Conservation (phyloP, 1,140 invertebrate species). For the Chymomyza costata region DNA sequence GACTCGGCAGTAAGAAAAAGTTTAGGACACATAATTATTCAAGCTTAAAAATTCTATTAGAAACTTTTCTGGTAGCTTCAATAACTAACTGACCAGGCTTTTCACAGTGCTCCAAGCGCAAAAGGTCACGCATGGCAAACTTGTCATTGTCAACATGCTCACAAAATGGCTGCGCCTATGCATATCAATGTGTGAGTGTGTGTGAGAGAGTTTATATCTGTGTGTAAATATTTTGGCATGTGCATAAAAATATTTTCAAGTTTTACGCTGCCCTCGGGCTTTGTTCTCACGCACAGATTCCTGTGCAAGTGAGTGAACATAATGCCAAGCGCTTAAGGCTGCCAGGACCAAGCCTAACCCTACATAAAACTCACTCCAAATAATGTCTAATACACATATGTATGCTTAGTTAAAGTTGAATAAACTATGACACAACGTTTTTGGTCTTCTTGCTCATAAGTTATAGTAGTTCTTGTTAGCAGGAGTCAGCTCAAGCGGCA, state of each 20-base stretch:
- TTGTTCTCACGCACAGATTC: conserved; percentile 57
- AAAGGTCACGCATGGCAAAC: conserved; percentile 37
- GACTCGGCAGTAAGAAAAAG: conserved; percentile 14
- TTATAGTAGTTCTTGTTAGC: not conserved
- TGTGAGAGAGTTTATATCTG: not conserved
- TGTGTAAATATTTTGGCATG: not conserved
- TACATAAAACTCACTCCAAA: not conserved
- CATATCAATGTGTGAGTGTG: not conserved
- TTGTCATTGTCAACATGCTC: no score
- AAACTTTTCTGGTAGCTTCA: conserved; percentile 54
- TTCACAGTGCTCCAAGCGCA: conserved; percentile 11
- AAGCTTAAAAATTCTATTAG: conserved; percentile 65
- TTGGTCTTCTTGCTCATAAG: not conserved
- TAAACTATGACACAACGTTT: not conserved
- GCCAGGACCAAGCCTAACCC: not conserved
- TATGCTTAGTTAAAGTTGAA: not conserved
- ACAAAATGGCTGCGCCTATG: no score
- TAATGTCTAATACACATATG: not conserved
- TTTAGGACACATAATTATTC: conserved; percentile 59
- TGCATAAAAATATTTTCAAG: conserved; percentile 8
- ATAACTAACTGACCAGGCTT: conserved; percentile 21
- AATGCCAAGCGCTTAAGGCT: conserved; percentile 16
- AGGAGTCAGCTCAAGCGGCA: conserved; percentile 28
- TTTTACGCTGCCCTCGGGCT: conserved; percentile 16
- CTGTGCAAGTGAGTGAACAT: conserved; percentile 52